Percentiles rank a stretch among this genome's conserved stretches.
Conservation (phyloP, 1,140 invertebrate genomes). For the Polypedilum pembai region DNA sequence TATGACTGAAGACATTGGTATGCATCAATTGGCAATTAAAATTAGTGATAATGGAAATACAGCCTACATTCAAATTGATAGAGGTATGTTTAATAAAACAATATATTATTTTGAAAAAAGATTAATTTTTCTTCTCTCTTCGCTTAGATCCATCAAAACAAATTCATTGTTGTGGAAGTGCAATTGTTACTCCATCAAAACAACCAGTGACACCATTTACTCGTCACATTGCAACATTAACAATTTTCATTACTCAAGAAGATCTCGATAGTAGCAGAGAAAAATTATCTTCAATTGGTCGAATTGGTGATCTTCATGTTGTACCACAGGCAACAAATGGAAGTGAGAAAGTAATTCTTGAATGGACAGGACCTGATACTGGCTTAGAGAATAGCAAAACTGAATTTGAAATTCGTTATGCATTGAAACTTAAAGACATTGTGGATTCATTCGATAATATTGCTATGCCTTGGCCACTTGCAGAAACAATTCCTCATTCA, state of each 20-base stretch:
- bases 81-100: slow-evolving; percentile 34
- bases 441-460: slow-evolving; percentile 44
- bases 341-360: slow-evolving; percentile 44
- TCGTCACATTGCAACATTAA: slow-evolving; percentile 44
- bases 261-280: slow-evolving; percentile 36
- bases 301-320: slow-evolving; percentile 46
- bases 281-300: slow-evolving; percentile 36
- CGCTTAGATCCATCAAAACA: slow-evolving; percentile 36
- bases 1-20: slow-evolving; percentile 44
- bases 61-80: slow-evolving; percentile 38
- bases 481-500: slow-evolving; percentile 40
- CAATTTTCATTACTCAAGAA: slow-evolving; percentile 41
- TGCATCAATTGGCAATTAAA: slow-evolving; percentile 47
- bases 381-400: slow-evolving; percentile 44
- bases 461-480: slow-evolving; percentile 41
- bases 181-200: slow-evolving; percentile 42
- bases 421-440: slow-evolving; percentile 42
- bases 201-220: slow-evolving; percentile 46
- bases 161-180: slow-evolving; percentile 46
- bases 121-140: slow-evolving; percentile 30
- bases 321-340: slow-evolving; percentile 36
- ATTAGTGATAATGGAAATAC: slow-evolving; percentile 47
- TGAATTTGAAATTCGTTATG: slow-evolving; percentile 47
- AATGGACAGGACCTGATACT: slow-evolving; percentile 52
- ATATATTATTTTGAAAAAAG: neutral